Evolutionary conservation across 2,113 vertebrate species (phyloP).

Genomic region (Cathartes aura): DNA sequence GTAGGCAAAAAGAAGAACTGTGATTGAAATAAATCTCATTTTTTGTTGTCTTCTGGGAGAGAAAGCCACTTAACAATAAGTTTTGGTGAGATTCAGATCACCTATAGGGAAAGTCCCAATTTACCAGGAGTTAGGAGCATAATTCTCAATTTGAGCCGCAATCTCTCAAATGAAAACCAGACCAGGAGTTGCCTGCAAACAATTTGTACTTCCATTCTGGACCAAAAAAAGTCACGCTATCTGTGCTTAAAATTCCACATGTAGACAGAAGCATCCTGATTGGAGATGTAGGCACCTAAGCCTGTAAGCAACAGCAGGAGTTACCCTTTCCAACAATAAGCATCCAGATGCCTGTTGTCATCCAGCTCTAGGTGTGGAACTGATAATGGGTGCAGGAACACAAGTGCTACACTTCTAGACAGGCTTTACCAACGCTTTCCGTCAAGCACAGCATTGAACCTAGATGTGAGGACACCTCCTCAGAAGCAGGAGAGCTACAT

Average conservation of each 20-base stretch:
- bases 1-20: not conserved
- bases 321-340: not conserved
- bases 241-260: not conserved
- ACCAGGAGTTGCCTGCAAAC: not conserved
- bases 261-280: not conserved
- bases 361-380: not conserved
- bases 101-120: not conserved
- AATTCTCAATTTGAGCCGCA: not conserved
- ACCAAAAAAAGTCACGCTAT: fast-evolving
- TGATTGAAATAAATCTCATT: not conserved
- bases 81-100: not conserved
- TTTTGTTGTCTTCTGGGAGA: not conserved
- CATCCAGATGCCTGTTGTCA: not conserved
- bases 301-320: not conserved
- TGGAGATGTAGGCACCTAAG: not conserved
- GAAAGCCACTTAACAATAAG: not conserved
- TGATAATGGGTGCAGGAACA: not conserved
- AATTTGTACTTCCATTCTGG: not conserved
- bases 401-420: not conserved
- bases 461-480: not conserved
- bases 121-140: not conserved
- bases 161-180: not conserved
- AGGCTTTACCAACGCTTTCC: not conserved
- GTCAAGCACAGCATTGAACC: not conserved
- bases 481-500: not conserved